Conservation (phyloP, 2,113 vertebrate genomes). For the Passerina amoena region DNA sequence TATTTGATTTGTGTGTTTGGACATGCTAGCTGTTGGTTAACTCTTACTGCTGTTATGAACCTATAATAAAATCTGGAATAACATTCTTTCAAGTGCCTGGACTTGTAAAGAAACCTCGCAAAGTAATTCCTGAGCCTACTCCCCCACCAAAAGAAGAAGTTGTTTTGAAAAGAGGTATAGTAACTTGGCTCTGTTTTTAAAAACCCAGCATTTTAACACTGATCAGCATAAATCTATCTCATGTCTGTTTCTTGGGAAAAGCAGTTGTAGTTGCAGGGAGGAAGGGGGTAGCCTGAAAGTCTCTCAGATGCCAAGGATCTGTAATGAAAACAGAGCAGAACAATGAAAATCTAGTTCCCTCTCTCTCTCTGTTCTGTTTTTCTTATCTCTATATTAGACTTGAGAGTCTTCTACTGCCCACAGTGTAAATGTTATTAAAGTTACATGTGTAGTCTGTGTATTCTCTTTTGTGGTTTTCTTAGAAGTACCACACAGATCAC, state of each 20-base stretch:
- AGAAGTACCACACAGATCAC: background rate
- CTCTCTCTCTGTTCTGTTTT: background rate
- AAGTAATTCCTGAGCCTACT: constrained; percentile 75
- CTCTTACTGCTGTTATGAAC: background rate
- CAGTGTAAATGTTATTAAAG: background rate
- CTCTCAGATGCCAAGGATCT: background rate
- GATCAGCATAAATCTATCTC: background rate
- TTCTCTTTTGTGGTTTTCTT: background rate
- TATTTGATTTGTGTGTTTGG: background rate
- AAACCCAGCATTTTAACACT: background rate
- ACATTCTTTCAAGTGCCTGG: constrained; percentile 78
- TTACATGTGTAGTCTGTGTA: background rate
- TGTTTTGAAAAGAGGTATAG: constrained; percentile 81
- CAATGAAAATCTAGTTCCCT: background rate
- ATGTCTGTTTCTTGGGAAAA: background rate
- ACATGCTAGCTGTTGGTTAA: background rate
- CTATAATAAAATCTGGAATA: constrained; percentile 67
- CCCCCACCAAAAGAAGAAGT: constrained; percentile 82
- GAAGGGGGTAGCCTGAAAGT: background rate
- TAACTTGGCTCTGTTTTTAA: constrained; percentile 21
- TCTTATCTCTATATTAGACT: background rate
- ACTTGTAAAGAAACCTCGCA: constrained; percentile 81
- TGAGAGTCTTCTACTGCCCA: background rate
- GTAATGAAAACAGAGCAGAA: background rate
- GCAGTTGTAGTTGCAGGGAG: background rate